Conservation (phyloP, 2,797 vertebrate species). For the Mus spretus region DNA sequence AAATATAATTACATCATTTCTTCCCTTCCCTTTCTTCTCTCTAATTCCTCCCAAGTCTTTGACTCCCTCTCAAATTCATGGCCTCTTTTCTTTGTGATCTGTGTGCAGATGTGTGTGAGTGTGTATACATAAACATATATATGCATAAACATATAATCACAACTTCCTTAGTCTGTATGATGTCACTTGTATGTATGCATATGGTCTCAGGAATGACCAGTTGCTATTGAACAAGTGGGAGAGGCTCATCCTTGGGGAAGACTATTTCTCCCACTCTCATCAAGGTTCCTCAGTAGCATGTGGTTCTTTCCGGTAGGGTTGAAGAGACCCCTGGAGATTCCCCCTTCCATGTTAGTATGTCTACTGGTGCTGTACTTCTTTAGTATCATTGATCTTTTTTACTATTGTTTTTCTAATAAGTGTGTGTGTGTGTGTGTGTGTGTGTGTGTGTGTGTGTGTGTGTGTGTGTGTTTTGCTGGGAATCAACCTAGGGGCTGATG, state of each 20-base stretch:
- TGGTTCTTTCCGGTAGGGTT: background rate
- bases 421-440: background rate
- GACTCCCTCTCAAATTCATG: background rate
- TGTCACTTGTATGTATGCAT: background rate
- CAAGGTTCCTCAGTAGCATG: background rate
- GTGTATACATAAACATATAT: background rate
- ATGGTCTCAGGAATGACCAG: background rate
- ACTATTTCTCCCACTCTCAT: background rate
- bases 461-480: background rate
- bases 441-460: background rate
- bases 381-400: background rate
- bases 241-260: background rate
- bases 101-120: background rate
- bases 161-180: background rate
- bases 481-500: background rate
- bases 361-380: background rate
- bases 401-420: background rate
- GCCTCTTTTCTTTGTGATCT: background rate
- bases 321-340: background rate
- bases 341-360: background rate
- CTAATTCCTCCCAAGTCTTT: background rate
- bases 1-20: background rate
- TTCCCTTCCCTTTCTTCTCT: background rate
- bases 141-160: background rate
- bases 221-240: background rate